phyloP scores from a whole-genome alignment of 2,888 invertebrate genomes.

The Podotricha telesiphe region DNA sequence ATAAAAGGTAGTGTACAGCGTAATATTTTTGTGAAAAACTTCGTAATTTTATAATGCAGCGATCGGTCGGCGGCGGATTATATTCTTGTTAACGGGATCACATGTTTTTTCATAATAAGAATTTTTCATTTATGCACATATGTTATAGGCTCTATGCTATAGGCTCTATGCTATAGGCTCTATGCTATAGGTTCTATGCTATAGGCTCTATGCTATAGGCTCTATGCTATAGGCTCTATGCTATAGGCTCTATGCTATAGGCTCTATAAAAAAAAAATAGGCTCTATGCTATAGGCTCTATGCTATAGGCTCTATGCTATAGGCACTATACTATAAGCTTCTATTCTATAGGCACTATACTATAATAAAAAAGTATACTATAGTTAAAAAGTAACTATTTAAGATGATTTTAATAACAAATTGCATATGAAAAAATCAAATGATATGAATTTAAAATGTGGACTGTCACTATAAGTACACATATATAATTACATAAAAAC shows the following conservation, averaged over 20 bases:
- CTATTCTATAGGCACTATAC: too few species aligned
- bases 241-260: conserved; percentile 1
- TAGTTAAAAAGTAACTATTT: background rate
- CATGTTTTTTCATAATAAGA: conserved; percentile 46
- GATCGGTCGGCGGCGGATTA: conserved; percentile 53
- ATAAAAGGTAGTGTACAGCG: conserved; percentile 30
- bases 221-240: background rate
- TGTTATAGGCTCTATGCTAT: background rate
- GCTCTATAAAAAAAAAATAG: too few species aligned
- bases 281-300: background rate
- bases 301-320: background rate
- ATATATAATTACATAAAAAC: too few species aligned
- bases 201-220: background rate
- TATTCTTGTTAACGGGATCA: conserved; percentile 49
- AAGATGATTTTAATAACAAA: background rate
- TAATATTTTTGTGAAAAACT: conserved; percentile 49
- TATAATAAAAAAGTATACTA: background rate
- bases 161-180: conserved; percentile 5
- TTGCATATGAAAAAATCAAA: background rate
- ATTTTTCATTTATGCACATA: conserved; percentile 3
- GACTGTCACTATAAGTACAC: too few species aligned
- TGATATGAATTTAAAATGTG: background rate
- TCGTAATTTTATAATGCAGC: conserved; percentile 49
- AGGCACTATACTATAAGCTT: conserved; percentile 4
- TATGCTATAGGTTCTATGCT: background rate